Base-by-base conservation (phyloP, 2,113 vertebrate genomes). In the Eurystomus gularis region DNA sequence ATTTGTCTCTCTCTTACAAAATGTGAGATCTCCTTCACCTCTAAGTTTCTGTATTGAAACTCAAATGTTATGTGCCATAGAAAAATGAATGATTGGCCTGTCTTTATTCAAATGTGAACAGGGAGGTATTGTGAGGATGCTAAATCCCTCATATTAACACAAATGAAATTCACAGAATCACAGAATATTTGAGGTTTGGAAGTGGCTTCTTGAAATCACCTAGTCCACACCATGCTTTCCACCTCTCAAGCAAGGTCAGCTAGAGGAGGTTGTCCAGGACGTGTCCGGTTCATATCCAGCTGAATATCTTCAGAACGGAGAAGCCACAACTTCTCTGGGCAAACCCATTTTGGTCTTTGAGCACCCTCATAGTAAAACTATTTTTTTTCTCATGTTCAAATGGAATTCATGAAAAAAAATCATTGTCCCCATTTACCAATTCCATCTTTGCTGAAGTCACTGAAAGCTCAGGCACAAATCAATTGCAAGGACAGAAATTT, bases 171-270 rank as follows among this genome's bases (percentile, higher is more conserved):
- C 35, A n/a, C 8, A 62, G 19, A 61, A 51, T 37, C 39, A 57
- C 5, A 68, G 31, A 68, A 72, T 18, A 68, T 90, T 64, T 81
- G 46, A 44, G 4, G 9, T 72, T 90, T 81, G 17, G 6, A 54
- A 64, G 26, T 17, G 15, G 58, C 13, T 1, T 71, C 7, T n/a
- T 39, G 37, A 76, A 26, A 29, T 52, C 8, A 31, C 8, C 5
- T 68, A 42, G 39, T 35, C 28, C 9, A 46, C 9, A 4, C 31
- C 3, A 7, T 0, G 0, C 13, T 7, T 79, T 65, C 20, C 4
- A 52, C 11, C 4, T 76, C 51, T 31, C 17, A 77, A 5, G 5
- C 9, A 40, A n/a, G 5, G 11, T 23, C 20, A 72, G 31, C 23
- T 84, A 52, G 23, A 58, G 42, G 7, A 64, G 6, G 17, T 35